A percentile compares a stretch with the other conserved stretches of the same genome.
Conservation (phyloP, 2,888 invertebrate species). For the Aplocera efformata region DNA sequence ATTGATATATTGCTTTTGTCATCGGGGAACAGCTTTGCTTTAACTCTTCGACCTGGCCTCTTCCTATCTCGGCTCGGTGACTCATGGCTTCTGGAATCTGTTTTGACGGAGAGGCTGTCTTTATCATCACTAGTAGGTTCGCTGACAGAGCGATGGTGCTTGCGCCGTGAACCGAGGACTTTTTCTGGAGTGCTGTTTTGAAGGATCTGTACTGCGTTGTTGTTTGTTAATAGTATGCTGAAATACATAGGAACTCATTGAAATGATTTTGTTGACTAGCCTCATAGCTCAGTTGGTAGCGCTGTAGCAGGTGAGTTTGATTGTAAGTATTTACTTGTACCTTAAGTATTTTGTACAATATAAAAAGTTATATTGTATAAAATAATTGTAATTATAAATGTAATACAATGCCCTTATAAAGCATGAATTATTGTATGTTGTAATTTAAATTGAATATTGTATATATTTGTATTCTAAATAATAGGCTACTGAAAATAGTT, state of each 20-base stretch:
- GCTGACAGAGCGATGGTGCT: conserved; percentile 62
- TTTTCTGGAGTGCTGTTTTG: conserved; percentile 68
- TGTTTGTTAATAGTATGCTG: conserved; percentile 66
- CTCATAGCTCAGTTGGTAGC: no score
- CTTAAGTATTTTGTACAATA: no score
- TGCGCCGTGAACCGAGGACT: conserved; percentile 43
- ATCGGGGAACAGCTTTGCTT: conserved; percentile 65
- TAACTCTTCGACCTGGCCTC: conserved; percentile 57
- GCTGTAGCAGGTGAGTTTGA: no score
- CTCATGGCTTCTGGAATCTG: conserved; percentile 49
- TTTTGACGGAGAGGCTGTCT: conserved; percentile 49
- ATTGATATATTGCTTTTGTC: conserved; percentile 47
- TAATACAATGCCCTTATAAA: no score
- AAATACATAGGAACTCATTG: conserved; percentile 26
- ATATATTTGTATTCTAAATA: no score
- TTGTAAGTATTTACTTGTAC: no score
- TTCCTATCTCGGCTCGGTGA: conserved; percentile 62
- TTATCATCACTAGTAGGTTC: conserved; percentile 66
- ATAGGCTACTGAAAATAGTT: no score
- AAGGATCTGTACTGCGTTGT: conserved; percentile 53
- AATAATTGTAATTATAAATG: no score
- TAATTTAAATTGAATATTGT: no score
- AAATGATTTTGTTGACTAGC: conserved; percentile 2
- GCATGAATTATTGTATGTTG: no score
- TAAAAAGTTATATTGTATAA: no score